These are phyloP conservation scores for Diploptera punctata DNA, from an alignment of 2,888 invertebrate genomes.

Conservation along the genomic window DNA sequence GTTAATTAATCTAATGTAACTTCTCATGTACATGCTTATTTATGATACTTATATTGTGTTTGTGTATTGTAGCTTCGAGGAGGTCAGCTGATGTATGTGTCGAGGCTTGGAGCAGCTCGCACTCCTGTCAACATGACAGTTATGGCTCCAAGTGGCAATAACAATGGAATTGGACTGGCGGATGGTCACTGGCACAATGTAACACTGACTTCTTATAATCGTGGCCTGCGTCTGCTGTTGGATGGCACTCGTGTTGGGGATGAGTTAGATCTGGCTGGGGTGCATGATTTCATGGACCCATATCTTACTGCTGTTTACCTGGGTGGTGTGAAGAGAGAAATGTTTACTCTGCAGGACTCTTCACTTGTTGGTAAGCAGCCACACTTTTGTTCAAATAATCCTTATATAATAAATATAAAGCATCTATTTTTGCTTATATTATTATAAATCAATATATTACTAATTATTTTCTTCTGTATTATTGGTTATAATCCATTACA, in stretches of 20 bases:
- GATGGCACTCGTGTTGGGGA: constrained; percentile 78
- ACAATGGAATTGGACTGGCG: constrained; percentile 56
- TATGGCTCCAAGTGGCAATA: constrained; percentile 50
- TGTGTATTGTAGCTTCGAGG: constrained; percentile 62
- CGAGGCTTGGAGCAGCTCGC: constrained; percentile 68
- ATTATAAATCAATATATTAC: too few species aligned
- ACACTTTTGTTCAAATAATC: too few species aligned
- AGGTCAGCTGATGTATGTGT: constrained; percentile 81
- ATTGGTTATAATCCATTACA: too few species aligned
- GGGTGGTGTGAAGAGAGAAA: constrained; percentile 70
- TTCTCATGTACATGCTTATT: too few species aligned
- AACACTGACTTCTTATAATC: constrained; percentile 72
- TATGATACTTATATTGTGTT: too few species aligned
- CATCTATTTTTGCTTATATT: too few species aligned
- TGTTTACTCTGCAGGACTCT: constrained; percentile 57
- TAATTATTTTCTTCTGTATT: too few species aligned
- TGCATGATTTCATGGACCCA: constrained; percentile 92
- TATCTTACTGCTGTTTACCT: constrained; percentile 82
- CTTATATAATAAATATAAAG: too few species aligned
- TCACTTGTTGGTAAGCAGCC: constrained; percentile 15
- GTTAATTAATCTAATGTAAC: too few species aligned
- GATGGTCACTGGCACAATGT: constrained; percentile 93
- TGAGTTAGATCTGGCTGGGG: constrained; percentile 83
- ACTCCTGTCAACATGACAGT: constrained; percentile 84
- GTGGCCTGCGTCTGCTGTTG: constrained; percentile 74